Evolutionary conservation across 2,888 invertebrate genomes (phyloP), one percentile per base, ranked within the genome.

Genomic region (Arge pagana): DNA sequence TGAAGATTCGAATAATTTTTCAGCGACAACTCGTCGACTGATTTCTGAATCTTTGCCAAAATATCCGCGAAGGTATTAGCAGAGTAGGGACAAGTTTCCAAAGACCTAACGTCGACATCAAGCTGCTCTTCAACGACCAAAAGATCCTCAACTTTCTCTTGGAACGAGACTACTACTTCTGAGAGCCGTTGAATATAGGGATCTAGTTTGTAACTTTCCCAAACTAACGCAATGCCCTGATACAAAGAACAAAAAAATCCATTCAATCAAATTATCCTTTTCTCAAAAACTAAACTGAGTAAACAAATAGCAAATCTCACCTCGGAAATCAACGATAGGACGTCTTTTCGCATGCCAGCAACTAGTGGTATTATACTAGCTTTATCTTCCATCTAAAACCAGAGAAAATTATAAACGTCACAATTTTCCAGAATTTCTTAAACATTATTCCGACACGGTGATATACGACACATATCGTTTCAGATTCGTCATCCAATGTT

Each of bases 141-240:
- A 30, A 99, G 82, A 74, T 99, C 99, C 81, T 99, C 98, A 3
- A 93, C 93, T 83, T 95, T 95, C 75, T 99, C 98, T 82, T 99
- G 97, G 82, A 97, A 99, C 60, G 89, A 87, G 54, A 95, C 91
- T 0, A 98, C 94, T 31, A 90, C 89, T 76, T 99, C 99, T 21
- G 98, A 95, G 39, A 99, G 82, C 60, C 93, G 89, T 78, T 96
- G 93, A 2, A 98, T 98, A 72, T 97, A 99, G 0, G 95, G 93
- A 77, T 98, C 98, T 48, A 99, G 82, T 76, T 98, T 98, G 81
- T 97, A 99, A 8, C 97, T 98, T 77, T 99, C 99, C 99, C 99
- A 99, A 5, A 96, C 93, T 7, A 99, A 82, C 18, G 89, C 91
- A 75, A 95, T 90, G 13, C 97, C 97, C 83, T 84, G 57, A 50